These are phyloP conservation scores for Ivindomyrus marchei DNA, from an alignment of 2,113 vertebrate species.

Conservation along the genomic window DNA sequence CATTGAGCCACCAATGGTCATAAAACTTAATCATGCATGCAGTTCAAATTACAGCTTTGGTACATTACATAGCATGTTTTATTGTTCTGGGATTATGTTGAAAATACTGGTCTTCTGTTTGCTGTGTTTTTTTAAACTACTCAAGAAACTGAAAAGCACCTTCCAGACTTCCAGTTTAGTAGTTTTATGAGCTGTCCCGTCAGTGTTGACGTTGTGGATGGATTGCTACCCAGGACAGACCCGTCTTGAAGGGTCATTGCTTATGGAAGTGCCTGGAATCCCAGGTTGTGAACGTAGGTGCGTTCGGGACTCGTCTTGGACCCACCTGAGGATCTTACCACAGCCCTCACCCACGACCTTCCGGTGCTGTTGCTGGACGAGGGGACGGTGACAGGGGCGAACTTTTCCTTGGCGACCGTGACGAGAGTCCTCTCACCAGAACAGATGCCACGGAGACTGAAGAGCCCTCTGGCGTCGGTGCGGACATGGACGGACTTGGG, in stretches of 20 bases:
- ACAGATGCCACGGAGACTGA: conserved; percentile 64
- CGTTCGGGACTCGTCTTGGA: neutral
- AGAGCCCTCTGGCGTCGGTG: conserved; percentile 63
- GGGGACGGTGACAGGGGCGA: conserved; percentile 48
- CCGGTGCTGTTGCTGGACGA: conserved; percentile 57
- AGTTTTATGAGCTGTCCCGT: conserved; percentile 20
- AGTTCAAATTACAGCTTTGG: conserved; percentile 22
- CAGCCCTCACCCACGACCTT: conserved; percentile 50
- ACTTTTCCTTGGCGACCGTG: conserved; percentile 66
- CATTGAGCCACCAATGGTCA: conserved; percentile 22
- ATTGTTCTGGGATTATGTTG: conserved; percentile 31
- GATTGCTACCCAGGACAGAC: neutral
- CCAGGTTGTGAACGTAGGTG: neutral
- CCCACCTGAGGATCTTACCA: conserved; percentile 74
- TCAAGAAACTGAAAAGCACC: conserved; percentile 15
- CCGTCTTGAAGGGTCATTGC: neutral
- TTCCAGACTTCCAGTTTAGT: conserved; percentile 17
- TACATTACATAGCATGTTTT: conserved; percentile 30
- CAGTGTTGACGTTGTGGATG: neutral
- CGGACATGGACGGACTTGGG: conserved; percentile 49
- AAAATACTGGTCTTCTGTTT: conserved; percentile 23
- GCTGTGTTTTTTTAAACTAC: conserved; percentile 28
- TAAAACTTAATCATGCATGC: conserved; percentile 32
- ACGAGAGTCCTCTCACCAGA: conserved; percentile 44
- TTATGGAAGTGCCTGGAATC: neutral